phyloP scores from a whole-genome alignment of 2,797 vertebrate genomes.

The Phylloscopus collybita region DNA sequence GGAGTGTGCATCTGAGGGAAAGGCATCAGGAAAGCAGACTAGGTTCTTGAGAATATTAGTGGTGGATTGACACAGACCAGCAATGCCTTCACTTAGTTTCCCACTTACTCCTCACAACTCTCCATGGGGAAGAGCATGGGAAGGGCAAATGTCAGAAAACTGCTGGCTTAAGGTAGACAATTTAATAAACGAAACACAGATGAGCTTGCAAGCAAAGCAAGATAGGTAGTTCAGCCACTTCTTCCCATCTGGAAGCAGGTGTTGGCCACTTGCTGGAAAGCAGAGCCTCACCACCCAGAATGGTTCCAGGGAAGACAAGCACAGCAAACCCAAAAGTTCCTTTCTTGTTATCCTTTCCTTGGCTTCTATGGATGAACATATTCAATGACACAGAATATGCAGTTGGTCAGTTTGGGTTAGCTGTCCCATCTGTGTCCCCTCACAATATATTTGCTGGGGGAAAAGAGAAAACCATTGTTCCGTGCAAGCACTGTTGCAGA shows the following conservation, averaged over 20 bases:
- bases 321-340: background rate
- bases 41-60: background rate
- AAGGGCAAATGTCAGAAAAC: background rate
- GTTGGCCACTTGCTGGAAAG: background rate
- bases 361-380: background rate
- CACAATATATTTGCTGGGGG: rapidly evolving
- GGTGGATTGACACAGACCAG: rapidly evolving
- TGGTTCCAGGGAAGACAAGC: background rate
- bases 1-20: background rate
- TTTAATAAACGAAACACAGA: background rate
- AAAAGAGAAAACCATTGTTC: background rate
- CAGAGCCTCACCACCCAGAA: background rate
- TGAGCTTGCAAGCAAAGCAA: background rate
- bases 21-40: background rate
- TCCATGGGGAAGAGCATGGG: background rate
- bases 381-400: background rate
- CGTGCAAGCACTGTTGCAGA: background rate
- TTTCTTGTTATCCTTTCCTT: background rate
- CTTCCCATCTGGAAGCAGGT: background rate
- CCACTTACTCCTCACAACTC: background rate
- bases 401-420: background rate
- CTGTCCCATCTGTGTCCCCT: background rate
- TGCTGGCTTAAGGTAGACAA: background rate
- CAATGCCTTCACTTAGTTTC: background rate
- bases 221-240: background rate